Evolutionary conservation across 37 sponge, comb jelly and placozoan species (phyloP).

Genomic region (Halichondria panicea): DNA sequence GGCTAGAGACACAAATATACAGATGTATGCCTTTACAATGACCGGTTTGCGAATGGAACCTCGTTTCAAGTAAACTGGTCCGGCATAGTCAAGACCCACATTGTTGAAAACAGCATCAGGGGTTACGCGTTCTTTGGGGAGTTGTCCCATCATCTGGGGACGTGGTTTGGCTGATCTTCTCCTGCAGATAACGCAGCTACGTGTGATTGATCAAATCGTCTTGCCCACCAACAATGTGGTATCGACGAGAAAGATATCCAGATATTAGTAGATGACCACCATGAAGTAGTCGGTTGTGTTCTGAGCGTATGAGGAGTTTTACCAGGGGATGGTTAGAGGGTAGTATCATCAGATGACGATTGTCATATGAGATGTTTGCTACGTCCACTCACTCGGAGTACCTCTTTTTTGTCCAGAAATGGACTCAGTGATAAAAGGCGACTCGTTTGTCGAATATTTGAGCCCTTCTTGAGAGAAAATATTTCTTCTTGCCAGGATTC

Average conservation of each 20-base stretch:
- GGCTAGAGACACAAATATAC: constrained; percentile 48
- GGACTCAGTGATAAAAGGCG: constrained; percentile 8
- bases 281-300: constrained; percentile 30
- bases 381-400: constrained; percentile 46
- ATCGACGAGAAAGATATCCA: constrained; percentile 14
- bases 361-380: constrained; percentile 10
- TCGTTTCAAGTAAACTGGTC: constrained; percentile 36
- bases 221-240: constrained; percentile 11
- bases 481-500: constrained; percentile 9
- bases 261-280: constrained; percentile 24
- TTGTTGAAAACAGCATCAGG: constrained; percentile 37
- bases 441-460: background rate
- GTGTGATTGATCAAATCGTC: too few relatives aligned
- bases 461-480: constrained; percentile 8
- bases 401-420: constrained; percentile 26
- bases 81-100: constrained; percentile 63
- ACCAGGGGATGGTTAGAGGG: constrained; percentile 27
- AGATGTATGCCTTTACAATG: constrained; percentile 21
- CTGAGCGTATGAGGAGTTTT: constrained; percentile 23
- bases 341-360: constrained; percentile 29
- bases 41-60: constrained; percentile 10
- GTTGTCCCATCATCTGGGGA: too few relatives aligned
- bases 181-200: too few relatives aligned
- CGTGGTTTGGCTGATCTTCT: constrained; percentile 22
- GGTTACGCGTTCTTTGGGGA: constrained; percentile 38